phyloP scores from a whole-genome alignment of 2,797 vertebrate genomes.

The Bufotes viridis region DNA sequence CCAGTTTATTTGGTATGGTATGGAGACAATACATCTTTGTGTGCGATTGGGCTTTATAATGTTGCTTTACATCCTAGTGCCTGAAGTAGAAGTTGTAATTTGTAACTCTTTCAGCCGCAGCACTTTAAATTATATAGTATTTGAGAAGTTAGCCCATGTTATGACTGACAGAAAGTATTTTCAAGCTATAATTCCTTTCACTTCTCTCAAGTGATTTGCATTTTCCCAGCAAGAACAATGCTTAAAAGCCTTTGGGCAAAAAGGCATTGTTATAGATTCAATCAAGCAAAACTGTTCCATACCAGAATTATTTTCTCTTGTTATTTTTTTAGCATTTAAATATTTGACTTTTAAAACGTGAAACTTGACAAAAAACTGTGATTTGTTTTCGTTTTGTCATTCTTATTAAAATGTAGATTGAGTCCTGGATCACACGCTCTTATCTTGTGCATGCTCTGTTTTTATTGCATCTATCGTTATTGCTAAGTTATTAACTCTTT shows the following conservation, averaged over 20 bases:
- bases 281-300: slow-evolving; percentile 58
- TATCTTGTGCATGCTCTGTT: not conserved
- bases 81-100: slow-evolving; percentile 50
- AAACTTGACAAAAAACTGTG: slow-evolving; percentile 34
- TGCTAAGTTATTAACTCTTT: slow-evolving; percentile 6
- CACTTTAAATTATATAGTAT: slow-evolving; percentile 49
- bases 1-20: slow-evolving; percentile 11
- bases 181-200: slow-evolving; percentile 56
- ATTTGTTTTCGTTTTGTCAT: slow-evolving; percentile 39
- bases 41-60: slow-evolving; percentile 25
- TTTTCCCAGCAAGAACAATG: slow-evolving; percentile 58
- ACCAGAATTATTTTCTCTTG: slow-evolving; percentile 58
- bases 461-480: not conserved
- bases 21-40: slow-evolving; percentile 33
- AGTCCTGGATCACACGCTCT: slow-evolving; percentile 32
- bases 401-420: slow-evolving; percentile 31
- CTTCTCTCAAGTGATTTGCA: slow-evolving; percentile 59
- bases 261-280: slow-evolving; percentile 54
- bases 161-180: slow-evolving; percentile 58
- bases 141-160: slow-evolving; percentile 51
- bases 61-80: slow-evolving; percentile 40
- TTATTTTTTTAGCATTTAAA: slow-evolving; percentile 57
- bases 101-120: slow-evolving; percentile 48
- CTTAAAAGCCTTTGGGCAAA: slow-evolving; percentile 59
- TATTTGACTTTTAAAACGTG: slow-evolving; percentile 54